phyloP scores from a whole-genome alignment of 1,140 invertebrate species.

The Archivesica marissinica region DNA sequence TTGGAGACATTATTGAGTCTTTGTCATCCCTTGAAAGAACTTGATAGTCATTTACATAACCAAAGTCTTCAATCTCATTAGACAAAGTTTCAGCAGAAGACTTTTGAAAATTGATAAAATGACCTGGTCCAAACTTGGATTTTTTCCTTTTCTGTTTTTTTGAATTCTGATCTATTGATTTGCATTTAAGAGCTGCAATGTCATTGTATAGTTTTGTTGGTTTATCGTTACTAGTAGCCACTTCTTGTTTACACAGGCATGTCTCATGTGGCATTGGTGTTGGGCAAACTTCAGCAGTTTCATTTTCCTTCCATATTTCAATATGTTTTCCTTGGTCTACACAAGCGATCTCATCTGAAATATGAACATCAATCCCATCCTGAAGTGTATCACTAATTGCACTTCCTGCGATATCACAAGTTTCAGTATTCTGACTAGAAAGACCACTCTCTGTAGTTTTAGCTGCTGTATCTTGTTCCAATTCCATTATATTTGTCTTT shows the following conservation, averaged over 20 bases:
- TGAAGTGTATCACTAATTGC: background rate
- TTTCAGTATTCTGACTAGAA: background rate
- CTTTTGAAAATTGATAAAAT: slow-evolving; percentile 12
- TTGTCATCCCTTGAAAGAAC: slow-evolving; percentile 12
- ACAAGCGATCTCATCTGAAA: background rate
- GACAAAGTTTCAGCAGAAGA: slow-evolving; percentile 18
- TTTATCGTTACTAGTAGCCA: background rate
- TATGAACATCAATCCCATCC: background rate
- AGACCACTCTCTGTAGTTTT: background rate
- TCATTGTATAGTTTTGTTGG: background rate
- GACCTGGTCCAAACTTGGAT: background rate
- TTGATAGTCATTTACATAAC: slow-evolving; percentile 40
- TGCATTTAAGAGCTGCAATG: background rate
- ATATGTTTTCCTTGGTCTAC: background rate
- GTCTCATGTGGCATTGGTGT: background rate
- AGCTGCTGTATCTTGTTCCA: background rate
- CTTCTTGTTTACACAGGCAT: background rate
- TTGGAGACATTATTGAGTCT: background rate
- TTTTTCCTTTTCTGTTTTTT: background rate
- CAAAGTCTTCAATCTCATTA: slow-evolving; percentile 37
- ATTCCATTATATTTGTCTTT: background rate
- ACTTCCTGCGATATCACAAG: background rate
- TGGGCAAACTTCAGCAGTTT: background rate
- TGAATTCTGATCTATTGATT: background rate
- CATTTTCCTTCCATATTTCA: background rate